Evolutionary conservation across 1,140 invertebrate species (phyloP), one percentile per base, ranked within the genome.

Genomic region (Psilanteris sp.): DNA sequence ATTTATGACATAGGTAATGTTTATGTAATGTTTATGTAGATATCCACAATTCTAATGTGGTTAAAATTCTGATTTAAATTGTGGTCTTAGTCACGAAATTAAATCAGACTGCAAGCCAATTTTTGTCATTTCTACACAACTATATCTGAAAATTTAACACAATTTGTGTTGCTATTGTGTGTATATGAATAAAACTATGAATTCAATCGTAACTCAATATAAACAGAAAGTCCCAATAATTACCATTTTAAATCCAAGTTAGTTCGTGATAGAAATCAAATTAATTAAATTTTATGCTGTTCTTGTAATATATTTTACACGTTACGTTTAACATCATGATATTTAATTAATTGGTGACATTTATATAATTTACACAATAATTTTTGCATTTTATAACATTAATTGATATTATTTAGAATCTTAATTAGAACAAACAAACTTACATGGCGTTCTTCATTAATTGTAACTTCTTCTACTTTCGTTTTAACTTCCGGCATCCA

Each of bases 401-500:
- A n/a, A n/a, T n/a, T n/a, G n/a, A n/a, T n/a, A n/a, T n/a, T n/a
- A n/a, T n/a, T n/a, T n/a, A n/a, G n/a, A n/a, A n/a, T n/a, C n/a
- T n/a, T n/a, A n/a, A n/a, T n/a, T n/a, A n/a, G n/a, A n/a, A n/a
- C n/a, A n/a, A n/a, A n/a, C n/a, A n/a, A n/a, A 94, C 70, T 93
- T 90, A 98, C 96, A 86, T 98, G 96, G 89, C 97, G 93, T 83
- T 99, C 97, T 87, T 99, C 97, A 89, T 97, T 99, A n/a, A 99
- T 92, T 0, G 97, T 98, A 54, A 99, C 97, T 90, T 99, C 98
- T 90, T 99, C 97, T 15, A 99, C 97, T 89, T 99, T 99, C 0
- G 96, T 96, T 87, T 98, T 98, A 8, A 97, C 95, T 83, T 97
- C 94, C 0, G 98, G 96, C 92, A 97, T 96, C 98, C 98, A 99